Conservation (phyloP, 1,140 invertebrate species). For the Drosophila santomea region DNA sequence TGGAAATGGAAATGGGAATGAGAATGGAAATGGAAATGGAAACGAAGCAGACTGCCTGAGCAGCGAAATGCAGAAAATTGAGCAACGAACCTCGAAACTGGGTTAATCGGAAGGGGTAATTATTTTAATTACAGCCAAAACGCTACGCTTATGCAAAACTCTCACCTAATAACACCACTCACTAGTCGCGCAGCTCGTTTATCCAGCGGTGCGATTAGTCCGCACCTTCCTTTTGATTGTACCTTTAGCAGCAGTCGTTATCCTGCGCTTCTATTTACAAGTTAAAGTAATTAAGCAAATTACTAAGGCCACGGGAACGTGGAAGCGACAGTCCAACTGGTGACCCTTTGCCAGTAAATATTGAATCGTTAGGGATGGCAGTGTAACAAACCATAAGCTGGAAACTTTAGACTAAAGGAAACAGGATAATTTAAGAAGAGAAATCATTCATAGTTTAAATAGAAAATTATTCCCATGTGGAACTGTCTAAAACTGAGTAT, state of each 20-base stretch:
- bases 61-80: slow-evolving; percentile 72
- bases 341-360: slow-evolving; percentile 15
- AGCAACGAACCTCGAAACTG: slow-evolving; percentile 69
- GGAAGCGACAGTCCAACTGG: slow-evolving; percentile 49
- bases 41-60: slow-evolving; percentile 29
- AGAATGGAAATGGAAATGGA: slow-evolving; percentile 42
- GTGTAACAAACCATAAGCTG: background rate
- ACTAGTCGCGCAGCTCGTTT: slow-evolving; percentile 27
- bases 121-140: slow-evolving; percentile 81
- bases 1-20: slow-evolving; percentile 11
- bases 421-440: too few species aligned
- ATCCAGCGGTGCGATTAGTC: slow-evolving; percentile 55
- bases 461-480: too few species aligned
- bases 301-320: slow-evolving; percentile 61
- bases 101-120: slow-evolving; percentile 79
- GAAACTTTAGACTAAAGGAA: background rate
- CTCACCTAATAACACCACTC: slow-evolving; percentile 61
- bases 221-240: slow-evolving; percentile 40
- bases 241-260: slow-evolving; percentile 34
- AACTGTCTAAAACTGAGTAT: too few species aligned
- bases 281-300: slow-evolving; percentile 83
- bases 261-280: slow-evolving; percentile 55
- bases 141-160: slow-evolving; percentile 65
- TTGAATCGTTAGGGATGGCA: slow-evolving; percentile 19
- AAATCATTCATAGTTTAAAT: background rate